Evolutionary conservation across 2,888 invertebrate genomes (phyloP), one percentile per base, ranked within the genome.

Genomic region (Odontomyia ornata): DNA sequence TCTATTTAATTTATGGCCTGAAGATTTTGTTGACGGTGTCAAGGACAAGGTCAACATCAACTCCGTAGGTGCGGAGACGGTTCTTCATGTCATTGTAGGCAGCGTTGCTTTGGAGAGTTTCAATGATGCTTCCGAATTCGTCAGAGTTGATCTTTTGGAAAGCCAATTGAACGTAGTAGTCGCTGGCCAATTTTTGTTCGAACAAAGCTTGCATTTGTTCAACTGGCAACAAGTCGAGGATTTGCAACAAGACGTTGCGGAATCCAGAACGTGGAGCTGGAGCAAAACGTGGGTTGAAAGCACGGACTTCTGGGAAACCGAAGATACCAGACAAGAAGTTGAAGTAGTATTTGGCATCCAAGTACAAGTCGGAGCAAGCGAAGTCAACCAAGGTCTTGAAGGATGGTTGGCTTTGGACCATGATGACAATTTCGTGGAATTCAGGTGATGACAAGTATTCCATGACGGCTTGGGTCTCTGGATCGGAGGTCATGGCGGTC

Each of bases 311-410:
- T 28, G 28, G 28, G 64, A 64, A 64, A 23, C 64, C 64, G 30
- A 64, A 64, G 46, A 79, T 36, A 23, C 46, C 77, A 23, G 76
- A 76, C 43, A 79, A 25, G 2, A 75, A 21, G 36, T 79, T 78
- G 15, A 78, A 69, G 47, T 80, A 80, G 43, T 77, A 77, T n/a
- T 67, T 69, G 25, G 64, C 57, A 65, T 80, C 79, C 1, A 79
- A 11, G 30, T 77, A 52, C 13, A 80, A 60, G 15, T 77, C 72
- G 1, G 13, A 46, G 43, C 80, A 80, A 47, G 79, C 57, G 46
- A 64, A 78, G 23, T 75, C 27, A 52, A 76, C 0, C n/a, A 76
- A 28, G 1, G 36, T 11, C 1, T 25, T 64, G 76, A 76, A 76
- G n/a, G 46, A 1, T 25, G 30, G 28, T 69, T 69, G 67, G 25